Conservation (phyloP, 2,113 vertebrate species). For the Podarcis raffonei region DNA sequence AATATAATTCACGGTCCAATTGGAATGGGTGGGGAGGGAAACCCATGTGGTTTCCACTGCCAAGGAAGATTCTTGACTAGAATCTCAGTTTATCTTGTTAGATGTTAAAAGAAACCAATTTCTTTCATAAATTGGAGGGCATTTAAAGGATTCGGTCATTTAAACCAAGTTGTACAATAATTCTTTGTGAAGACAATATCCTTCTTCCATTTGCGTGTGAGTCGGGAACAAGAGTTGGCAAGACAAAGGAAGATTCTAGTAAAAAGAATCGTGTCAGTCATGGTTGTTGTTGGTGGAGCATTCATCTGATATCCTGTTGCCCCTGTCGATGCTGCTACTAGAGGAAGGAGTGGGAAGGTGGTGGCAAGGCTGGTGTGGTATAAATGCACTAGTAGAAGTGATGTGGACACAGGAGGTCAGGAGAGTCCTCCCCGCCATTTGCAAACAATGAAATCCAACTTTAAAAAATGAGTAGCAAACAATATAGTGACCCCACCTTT, state of each 20-base stretch:
- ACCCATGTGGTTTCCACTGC: conserved; percentile 60
- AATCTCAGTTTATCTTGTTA: conserved; percentile 75
- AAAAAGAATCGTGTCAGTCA: conserved; percentile 4
- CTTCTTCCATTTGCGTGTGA: conserved; percentile 52
- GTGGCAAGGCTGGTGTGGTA: too few relatives aligned
- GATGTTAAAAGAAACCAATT: conserved; percentile 73
- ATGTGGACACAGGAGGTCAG: too few relatives aligned
- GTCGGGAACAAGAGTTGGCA: background rate
- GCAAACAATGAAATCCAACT: conserved; percentile 48
- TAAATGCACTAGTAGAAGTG: too few relatives aligned
- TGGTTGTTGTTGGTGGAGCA: too few relatives aligned
- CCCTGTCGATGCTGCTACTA: too few relatives aligned
- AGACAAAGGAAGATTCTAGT: conserved; percentile 49
- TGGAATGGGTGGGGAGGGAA: conserved; percentile 62
- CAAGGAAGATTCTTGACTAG: conserved; percentile 71
- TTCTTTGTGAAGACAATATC: conserved; percentile 49
- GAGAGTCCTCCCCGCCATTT: conserved; percentile 3
- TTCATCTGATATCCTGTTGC: too few relatives aligned
- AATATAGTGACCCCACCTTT: background rate
- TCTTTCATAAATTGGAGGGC: conserved; percentile 68
- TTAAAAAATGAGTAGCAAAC: conserved; percentile 40
- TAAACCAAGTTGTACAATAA: conserved; percentile 66
- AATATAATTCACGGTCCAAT: conserved; percentile 74
- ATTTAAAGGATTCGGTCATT: conserved; percentile 72
- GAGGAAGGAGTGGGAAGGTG: too few relatives aligned